phyloP scores from a whole-genome alignment of 2,888 invertebrate species.

The Ligdia adustata region DNA sequence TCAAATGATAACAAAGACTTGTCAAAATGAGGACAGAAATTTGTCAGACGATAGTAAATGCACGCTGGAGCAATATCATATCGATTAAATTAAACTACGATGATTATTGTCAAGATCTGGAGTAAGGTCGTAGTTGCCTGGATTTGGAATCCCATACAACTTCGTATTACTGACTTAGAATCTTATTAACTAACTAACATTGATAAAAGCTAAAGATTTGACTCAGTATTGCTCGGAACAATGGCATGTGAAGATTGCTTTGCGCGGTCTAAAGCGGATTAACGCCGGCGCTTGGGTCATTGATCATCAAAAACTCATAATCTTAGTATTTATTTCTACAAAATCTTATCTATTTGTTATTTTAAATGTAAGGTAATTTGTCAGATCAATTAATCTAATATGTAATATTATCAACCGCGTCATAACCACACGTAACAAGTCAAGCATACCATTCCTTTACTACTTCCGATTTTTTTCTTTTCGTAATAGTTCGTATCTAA shows the following conservation, averaged over 20 bases:
- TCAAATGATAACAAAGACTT: conserved; percentile 5
- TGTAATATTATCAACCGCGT: conserved; percentile 7
- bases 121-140: conserved; percentile 20
- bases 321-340: too few species aligned
- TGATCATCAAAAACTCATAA: too few species aligned
- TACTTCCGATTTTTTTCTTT: conserved; percentile 31
- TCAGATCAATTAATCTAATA: background rate
- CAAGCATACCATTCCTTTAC: conserved; percentile 8
- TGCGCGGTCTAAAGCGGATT: too few species aligned
- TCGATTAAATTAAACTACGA: conserved; percentile 15
- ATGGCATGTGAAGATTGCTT: too few species aligned
- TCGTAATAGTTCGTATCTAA: conserved; percentile 6
- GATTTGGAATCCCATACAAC: too few species aligned
- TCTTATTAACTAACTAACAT: too few species aligned
- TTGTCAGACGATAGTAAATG: conserved; percentile 4
- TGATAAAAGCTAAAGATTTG: too few species aligned
- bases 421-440: conserved; percentile 27
- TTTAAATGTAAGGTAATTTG: background rate
- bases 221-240: too few species aligned
- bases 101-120: conserved; percentile 19
- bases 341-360: too few species aligned
- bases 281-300: too few species aligned
- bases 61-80: conserved; percentile 1
- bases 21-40: conserved; percentile 10
- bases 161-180: too few species aligned